These are phyloP conservation scores for Zapus hudsonius DNA, from an alignment of 2,113 vertebrate genomes.

Conservation along the genomic window DNA sequence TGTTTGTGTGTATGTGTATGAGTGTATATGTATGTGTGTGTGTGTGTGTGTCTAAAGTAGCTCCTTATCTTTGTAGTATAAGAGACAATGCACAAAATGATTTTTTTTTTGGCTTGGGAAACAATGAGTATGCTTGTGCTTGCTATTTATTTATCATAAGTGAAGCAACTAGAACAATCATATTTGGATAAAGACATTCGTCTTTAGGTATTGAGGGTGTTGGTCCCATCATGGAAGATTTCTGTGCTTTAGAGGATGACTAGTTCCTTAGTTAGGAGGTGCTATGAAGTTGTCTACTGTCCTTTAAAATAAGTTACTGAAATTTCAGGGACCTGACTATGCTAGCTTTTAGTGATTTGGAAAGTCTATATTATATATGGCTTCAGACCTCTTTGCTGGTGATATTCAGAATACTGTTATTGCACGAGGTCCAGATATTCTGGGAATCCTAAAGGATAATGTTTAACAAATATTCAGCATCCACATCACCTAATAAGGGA, in stretches of 20 bases:
- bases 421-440: no score
- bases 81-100: not conserved
- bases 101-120: not conserved
- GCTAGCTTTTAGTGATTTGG: not conserved
- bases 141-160: not conserved
- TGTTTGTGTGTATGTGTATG: no score
- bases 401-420: not conserved
- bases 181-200: not conserved
- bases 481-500: not conserved
- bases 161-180: not conserved
- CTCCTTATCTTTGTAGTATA: not conserved
- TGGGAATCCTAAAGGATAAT: not conserved
- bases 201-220: not conserved
- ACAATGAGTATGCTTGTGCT: not conserved
- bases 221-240: not conserved
- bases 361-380: not conserved
- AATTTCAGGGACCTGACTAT: not conserved
- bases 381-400: not conserved
- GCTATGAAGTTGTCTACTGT: not conserved
- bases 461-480: not conserved
- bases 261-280: not conserved
- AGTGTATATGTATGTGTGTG: no score
- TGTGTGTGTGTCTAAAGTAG: not conserved
- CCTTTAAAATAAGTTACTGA: not conserved
- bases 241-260: slow-evolving; percentile 3